Conservation (phyloP, 2,888 invertebrate genomes). For the Diogma glabrata region DNA sequence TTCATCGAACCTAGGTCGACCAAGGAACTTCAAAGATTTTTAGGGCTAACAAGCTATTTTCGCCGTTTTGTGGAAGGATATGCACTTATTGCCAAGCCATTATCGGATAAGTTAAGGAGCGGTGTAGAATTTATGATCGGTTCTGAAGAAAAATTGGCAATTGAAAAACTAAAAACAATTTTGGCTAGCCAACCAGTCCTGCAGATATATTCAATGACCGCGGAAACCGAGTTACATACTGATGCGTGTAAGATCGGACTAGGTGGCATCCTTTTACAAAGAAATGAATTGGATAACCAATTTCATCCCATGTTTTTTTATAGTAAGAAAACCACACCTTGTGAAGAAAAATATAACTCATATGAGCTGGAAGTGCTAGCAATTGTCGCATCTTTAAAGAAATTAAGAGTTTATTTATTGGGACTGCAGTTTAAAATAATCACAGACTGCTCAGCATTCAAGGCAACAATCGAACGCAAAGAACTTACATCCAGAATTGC, state of each 20-base stretch:
- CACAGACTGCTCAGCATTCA: neutral
- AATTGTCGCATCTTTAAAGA: neutral
- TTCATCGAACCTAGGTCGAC: too few species aligned
- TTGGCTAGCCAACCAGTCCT: too few species aligned
- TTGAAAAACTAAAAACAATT: too few species aligned
- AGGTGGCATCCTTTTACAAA: neutral
- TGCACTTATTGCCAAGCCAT: too few species aligned
- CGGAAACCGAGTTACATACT: neutral
- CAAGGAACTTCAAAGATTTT: too few species aligned
- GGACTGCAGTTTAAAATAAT: neutral
- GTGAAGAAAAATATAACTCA: neutral
- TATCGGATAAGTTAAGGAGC: too few species aligned
- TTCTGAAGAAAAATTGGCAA: too few species aligned
- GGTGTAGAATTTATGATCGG: too few species aligned
- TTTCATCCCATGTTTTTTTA: neutral
- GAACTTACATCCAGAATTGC: too few species aligned
- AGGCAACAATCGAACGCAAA: neutral
- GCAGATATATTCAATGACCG: neutral
- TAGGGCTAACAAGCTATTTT: too few species aligned
- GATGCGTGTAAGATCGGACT: neutral
- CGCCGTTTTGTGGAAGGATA: too few species aligned
- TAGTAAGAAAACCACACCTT: neutral
- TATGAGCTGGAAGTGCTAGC: neutral
- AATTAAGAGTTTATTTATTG: neutral
- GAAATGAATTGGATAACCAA: neutral